Base-by-base conservation (phyloP, 2,888 invertebrate genomes). In the Chouioia cunea region DNA sequence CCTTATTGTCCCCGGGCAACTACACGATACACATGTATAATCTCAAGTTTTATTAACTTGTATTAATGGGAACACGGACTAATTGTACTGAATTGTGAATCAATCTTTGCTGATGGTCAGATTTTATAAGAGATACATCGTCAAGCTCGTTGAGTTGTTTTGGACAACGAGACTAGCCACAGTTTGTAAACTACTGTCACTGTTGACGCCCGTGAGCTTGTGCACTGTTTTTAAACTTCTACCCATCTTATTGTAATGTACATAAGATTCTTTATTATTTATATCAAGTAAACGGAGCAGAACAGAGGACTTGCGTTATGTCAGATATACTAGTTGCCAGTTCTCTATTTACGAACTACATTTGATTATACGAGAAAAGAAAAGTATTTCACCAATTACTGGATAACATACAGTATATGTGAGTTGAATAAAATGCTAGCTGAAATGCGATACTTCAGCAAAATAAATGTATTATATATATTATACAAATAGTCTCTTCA, bases 401-500 rank as follows among this genome's bases (percentile, higher is more conserved):
- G 65, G 12, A 69, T 46, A 12, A 65, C 56, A 66, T 63, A 58
- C 66, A 50, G 53, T 63, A 63, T 47, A 69, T 56, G 63, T 64
- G 62, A 63, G 58, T 70, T 70, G 62, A 58, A 22, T 52, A 53
- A 68, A 23, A 46, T 69, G 69, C 46, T 68, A 68, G 65, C 65
- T 65, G 52, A 44, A 69, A 63, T 69, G 63, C 65, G 57, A 69
- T 65, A 65, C 52, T 69, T 72, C 69, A 65, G 62, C 69, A 46
- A 73, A 69, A 73, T 70, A 73, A 73, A 73, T 73, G 73, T 73
- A 69, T 73, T 69, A 73, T 69, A 66, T 58, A 52, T 68, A 70
- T 65, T 50, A 70, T 70, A 57, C 18, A 43, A 18, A 57, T n/a
- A 4, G 36, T 23, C 15, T 43, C 15, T 16, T 56, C 8, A 57